Percentiles rank a stretch among this genome's conserved stretches.
phyloP scores from a whole-genome alignment of 2,888 invertebrate species.

The Stictocephala bisonia region DNA sequence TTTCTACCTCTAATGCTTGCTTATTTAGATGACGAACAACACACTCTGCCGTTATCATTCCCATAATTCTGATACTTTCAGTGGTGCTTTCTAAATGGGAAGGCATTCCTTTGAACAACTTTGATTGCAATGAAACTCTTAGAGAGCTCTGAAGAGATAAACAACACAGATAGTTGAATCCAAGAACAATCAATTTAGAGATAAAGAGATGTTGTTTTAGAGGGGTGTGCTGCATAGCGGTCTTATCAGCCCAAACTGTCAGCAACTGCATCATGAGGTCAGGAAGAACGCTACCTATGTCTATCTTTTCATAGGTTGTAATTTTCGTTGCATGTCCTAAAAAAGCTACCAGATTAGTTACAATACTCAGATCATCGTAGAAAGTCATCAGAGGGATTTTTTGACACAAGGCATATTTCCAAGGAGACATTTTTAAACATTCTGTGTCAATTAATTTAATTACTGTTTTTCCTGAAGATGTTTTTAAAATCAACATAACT shows the following conservation, averaged over 20 bases:
- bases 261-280: conserved; percentile 70
- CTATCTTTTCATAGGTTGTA: conserved; percentile 57
- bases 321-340: conserved; percentile 66
- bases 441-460: conserved; percentile 68
- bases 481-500: conserved; percentile 69
- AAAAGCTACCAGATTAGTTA: conserved; percentile 73
- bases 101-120: conserved; percentile 74
- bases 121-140: conserved; percentile 65
- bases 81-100: conserved; percentile 76
- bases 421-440: conserved; percentile 68
- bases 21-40: conserved; percentile 64
- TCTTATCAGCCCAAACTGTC: conserved; percentile 76
- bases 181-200: conserved; percentile 73
- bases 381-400: conserved; percentile 72
- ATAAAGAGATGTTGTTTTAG: conserved; percentile 78
- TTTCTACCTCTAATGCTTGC: conserved; percentile 62
- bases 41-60: conserved; percentile 78
- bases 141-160: conserved; percentile 54
- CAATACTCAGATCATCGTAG: conserved; percentile 66
- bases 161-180: conserved; percentile 64
- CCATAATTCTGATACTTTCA: conserved; percentile 72
- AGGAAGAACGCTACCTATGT: conserved; percentile 62
- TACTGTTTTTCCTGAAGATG: conserved; percentile 59
- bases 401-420: conserved; percentile 75
- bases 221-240: conserved; percentile 71